A percentile compares a stretch with the other conserved stretches of the same genome.
phyloP scores from a whole-genome alignment of 2,113 vertebrate genomes.

The Thomomys bottae region DNA sequence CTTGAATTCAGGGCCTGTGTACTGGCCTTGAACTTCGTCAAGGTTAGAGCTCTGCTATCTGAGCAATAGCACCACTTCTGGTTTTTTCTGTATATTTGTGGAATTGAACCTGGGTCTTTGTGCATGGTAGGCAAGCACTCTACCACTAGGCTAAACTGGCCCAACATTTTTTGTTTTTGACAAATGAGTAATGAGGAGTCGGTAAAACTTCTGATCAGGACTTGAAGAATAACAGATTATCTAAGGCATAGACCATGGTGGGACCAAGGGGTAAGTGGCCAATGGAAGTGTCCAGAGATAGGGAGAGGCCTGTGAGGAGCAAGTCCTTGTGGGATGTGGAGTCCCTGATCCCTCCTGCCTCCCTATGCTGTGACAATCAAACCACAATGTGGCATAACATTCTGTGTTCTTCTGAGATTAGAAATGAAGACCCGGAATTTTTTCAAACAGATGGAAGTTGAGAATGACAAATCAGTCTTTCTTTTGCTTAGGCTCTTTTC shows the following conservation, averaged over 20 bases:
- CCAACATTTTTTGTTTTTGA: neutral
- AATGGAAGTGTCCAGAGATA: neutral
- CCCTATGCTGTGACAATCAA: neutral
- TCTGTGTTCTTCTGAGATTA: neutral
- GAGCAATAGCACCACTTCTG: too few relatives aligned
- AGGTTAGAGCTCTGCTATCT: too few relatives aligned
- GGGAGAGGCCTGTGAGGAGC: neutral
- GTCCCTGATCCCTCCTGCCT: neutral
- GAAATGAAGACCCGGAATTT: neutral
- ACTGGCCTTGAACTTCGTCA: too few relatives aligned
- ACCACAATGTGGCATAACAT: neutral
- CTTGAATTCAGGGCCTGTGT: too few relatives aligned
- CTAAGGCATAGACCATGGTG: accelerated
- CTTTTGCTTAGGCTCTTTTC: neutral
- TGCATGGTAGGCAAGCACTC: too few relatives aligned
- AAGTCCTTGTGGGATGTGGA: neutral
- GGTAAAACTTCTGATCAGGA: neutral
- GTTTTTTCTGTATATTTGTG: too few relatives aligned
- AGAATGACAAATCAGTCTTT: neutral
- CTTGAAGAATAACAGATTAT: neutral
- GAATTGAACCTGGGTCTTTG: too few relatives aligned
- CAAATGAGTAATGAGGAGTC: neutral
- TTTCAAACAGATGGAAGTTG: neutral
- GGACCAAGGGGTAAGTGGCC: neutral
- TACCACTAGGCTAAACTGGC: too few relatives aligned